Evolutionary conservation across 2,113 vertebrate genomes (phyloP).

Genomic region (Pardalotus punctatus): DNA sequence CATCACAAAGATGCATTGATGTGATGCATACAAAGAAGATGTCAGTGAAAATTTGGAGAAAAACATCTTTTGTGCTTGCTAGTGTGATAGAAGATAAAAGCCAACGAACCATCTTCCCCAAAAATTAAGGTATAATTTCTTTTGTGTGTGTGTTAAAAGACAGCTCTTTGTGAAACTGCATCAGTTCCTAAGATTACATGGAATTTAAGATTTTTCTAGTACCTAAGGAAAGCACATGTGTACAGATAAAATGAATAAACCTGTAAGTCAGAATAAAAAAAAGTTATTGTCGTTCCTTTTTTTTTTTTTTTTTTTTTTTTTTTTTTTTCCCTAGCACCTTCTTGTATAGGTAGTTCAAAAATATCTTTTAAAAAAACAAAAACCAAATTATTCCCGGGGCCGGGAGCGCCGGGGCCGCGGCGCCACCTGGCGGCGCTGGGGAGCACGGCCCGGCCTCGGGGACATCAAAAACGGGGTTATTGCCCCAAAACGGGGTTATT

Average conservation of each 20-base stretch:
- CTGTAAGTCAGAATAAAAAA: not conserved
- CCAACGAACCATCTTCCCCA: not conserved
- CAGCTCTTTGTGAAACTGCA: not conserved
- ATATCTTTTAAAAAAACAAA: not conserved
- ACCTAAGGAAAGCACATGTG: not conserved
- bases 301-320: too few species aligned
- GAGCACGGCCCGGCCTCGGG: not conserved
- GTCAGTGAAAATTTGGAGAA: not conserved
- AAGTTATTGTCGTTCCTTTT: too few species aligned
- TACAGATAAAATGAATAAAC: not conserved
- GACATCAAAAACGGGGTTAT: not conserved
- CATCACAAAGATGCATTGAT: not conserved
- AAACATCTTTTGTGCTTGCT: not conserved
- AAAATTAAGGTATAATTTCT: not conserved
- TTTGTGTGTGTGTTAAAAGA: not conserved
- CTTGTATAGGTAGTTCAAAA: not conserved
- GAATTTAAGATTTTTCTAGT: not conserved
- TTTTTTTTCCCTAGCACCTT: not conserved
- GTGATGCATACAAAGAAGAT: not conserved
- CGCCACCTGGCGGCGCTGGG: slow-evolving; percentile 45
- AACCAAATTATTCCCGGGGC: too few species aligned
- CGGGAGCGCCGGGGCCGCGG: not conserved
- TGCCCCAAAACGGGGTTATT: too few species aligned
- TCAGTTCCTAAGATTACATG: not conserved
- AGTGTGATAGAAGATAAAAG: not conserved